phyloP scores from a whole-genome alignment of 2,113 vertebrate species.

The Amazona vittata region DNA sequence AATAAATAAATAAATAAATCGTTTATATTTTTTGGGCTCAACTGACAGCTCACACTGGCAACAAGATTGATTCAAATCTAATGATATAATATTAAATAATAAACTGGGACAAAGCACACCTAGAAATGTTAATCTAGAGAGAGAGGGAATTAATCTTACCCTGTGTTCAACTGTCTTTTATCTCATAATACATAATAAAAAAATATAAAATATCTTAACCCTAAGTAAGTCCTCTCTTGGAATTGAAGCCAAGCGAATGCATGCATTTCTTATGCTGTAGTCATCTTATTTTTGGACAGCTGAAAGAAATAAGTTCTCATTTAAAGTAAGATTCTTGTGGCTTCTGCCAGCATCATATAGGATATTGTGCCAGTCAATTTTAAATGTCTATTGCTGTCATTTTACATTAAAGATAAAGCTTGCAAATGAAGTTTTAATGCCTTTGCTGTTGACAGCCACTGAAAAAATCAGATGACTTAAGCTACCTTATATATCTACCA shows the following conservation, averaged over 20 bases:
- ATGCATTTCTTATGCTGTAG: neutral
- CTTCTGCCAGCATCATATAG: constrained; percentile 16
- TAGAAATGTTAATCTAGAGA: neutral
- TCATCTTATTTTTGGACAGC: neutral
- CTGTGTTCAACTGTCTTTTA: neutral
- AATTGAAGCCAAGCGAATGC: neutral
- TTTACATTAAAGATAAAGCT: constrained; percentile 70
- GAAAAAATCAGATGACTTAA: constrained; percentile 66
- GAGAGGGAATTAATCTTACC: neutral
- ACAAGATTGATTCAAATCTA: neutral
- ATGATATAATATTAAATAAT: neutral
- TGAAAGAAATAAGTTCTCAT: constrained; percentile 7
- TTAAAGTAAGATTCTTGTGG: neutral
- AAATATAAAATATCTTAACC: neutral
- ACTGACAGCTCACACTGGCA: constrained; percentile 12
- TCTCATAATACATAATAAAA: neutral
- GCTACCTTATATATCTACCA: constrained; percentile 55
- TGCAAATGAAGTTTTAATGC: constrained; percentile 70
- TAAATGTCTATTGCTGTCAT: constrained; percentile 72
- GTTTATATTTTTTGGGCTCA: neutral
- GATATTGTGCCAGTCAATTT: constrained; percentile 29
- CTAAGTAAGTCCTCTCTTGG: neutral
- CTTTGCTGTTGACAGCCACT: constrained; percentile 68
- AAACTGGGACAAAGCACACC: neutral
- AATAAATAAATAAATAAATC: neutral